Conservation (phyloP, 2,888 invertebrate genomes). For the Nipponacmea schrenckii region DNA sequence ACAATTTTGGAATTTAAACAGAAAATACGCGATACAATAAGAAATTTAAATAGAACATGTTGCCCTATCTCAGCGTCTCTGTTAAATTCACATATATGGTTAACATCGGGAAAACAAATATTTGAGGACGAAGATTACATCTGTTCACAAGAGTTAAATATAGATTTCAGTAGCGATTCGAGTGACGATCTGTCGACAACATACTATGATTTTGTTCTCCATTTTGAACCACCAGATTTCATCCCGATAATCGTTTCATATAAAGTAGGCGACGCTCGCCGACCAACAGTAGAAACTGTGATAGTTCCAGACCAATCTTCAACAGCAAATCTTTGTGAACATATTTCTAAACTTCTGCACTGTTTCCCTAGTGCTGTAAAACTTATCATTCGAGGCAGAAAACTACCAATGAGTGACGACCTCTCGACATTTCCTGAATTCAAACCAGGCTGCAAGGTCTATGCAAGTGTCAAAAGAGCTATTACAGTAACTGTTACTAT, state of each 20-base stretch:
- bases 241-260: neutral
- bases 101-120: neutral
- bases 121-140: neutral
- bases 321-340: neutral
- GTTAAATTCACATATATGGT: neutral
- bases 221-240: neutral
- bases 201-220: neutral
- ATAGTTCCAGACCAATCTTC: neutral
- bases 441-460: neutral
- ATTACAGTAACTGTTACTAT: neutral
- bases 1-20: neutral
- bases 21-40: neutral
- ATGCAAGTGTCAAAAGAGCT: neutral
- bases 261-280: neutral
- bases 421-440: neutral
- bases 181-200: neutral
- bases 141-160: neutral
- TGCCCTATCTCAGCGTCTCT: neutral
- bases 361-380: neutral
- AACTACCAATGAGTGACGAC: neutral
- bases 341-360: neutral
- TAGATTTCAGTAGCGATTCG: neutral
- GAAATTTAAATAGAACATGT: neutral
- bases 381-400: neutral
- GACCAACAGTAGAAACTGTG: neutral